phyloP scores from a whole-genome alignment of 2,113 vertebrate species.

The Embiotoca jacksoni region DNA sequence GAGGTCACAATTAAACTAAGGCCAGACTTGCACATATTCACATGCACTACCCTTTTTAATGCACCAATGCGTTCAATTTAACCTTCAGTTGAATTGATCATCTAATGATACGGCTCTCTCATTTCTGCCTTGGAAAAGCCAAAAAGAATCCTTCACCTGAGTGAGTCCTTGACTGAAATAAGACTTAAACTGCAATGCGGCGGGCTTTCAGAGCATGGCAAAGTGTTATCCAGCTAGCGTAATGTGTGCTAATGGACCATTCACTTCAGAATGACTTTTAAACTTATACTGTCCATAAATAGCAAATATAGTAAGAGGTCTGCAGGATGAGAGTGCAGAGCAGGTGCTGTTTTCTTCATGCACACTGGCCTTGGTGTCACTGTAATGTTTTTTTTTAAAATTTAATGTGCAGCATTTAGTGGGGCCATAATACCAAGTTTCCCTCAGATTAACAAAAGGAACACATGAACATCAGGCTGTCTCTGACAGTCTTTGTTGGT shows the following conservation, averaged over 20 bases:
- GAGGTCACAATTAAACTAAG: too few relatives aligned
- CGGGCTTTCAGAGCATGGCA: slow-evolving; percentile 32
- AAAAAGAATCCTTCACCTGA: slow-evolving; percentile 33
- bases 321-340: slow-evolving; percentile 30
- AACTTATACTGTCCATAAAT: slow-evolving; percentile 49
- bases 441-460: slow-evolving; percentile 30
- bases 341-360: slow-evolving; percentile 12
- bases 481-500: slow-evolving; percentile 22
- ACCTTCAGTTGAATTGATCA: slow-evolving; percentile 25
- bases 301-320: slow-evolving; percentile 33
- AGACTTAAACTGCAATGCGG: slow-evolving; percentile 61
- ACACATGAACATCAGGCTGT: neutral
- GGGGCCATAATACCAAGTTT: neutral
- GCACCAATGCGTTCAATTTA: slow-evolving; percentile 15
- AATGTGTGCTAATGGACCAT: slow-evolving; percentile 62
- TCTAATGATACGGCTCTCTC: slow-evolving; percentile 13
- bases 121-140: slow-evolving; percentile 25
- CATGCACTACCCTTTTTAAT: too few relatives aligned
- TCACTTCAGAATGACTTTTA: slow-evolving; percentile 41
- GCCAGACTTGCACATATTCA: too few relatives aligned
- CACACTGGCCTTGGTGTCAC: neutral
- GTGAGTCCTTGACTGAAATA: slow-evolving; percentile 57
- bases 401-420: slow-evolving; percentile 37
- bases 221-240: slow-evolving; percentile 34
- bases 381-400: slow-evolving; percentile 32